Evolutionary conservation across 2,113 vertebrate species (phyloP).

Genomic region (Anarrhichthys ocellatus): DNA sequence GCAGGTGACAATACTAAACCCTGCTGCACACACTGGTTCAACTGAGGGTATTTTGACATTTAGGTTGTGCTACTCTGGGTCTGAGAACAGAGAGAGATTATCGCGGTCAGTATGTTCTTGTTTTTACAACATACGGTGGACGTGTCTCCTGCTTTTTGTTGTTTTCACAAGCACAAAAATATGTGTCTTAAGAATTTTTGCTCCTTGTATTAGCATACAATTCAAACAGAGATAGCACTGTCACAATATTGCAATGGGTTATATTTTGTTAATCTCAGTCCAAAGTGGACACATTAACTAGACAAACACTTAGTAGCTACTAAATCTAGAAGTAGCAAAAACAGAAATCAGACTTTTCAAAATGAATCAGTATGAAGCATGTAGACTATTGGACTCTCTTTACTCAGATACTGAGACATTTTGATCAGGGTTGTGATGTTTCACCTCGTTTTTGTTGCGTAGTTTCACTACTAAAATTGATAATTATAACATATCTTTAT

Average conservation of each 20-base stretch:
- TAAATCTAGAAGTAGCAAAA: neutral
- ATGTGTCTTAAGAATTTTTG: neutral
- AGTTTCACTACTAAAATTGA: neutral
- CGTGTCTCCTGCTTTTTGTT: neutral
- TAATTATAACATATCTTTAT: neutral
- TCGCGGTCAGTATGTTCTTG: neutral
- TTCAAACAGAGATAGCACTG: neutral
- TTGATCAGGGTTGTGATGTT: neutral
- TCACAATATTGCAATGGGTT: neutral
- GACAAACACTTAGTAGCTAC: neutral
- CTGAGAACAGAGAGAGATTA: conserved; percentile 1
- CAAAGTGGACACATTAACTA: neutral
- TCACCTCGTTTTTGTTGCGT: neutral
- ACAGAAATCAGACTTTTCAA: neutral
- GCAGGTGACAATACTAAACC: conserved; percentile 29
- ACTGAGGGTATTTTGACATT: conserved; percentile 25
- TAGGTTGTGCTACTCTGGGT: conserved; percentile 1
- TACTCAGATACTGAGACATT: neutral
- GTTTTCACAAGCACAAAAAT: neutral
- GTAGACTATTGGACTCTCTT: neutral
- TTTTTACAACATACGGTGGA: conserved; percentile 2
- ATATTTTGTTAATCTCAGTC: neutral
- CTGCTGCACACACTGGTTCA: conserved; percentile 15
- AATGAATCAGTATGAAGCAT: neutral
- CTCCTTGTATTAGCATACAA: conserved; percentile 8